Conservation (phyloP, 2,888 invertebrate genomes). For the Entomobrya multifasciata region DNA sequence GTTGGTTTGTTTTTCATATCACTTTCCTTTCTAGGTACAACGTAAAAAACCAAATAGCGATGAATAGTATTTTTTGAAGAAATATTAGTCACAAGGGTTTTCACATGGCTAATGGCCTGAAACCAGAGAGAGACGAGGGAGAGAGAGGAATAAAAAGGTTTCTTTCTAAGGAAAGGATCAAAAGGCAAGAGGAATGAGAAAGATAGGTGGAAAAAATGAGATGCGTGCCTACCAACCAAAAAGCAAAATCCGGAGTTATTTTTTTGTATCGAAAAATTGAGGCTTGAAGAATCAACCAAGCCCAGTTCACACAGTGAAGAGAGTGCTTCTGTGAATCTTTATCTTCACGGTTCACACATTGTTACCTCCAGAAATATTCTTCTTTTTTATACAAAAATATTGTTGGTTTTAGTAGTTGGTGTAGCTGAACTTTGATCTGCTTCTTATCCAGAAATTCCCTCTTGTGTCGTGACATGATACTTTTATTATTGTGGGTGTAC, state of each 20-base stretch:
- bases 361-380: background rate
- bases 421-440: conserved; percentile 19
- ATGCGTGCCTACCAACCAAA: too few relatives aligned
- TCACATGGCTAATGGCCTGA: conserved; percentile 35
- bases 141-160: too few relatives aligned
- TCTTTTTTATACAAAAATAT: background rate
- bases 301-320: conserved; percentile 27
- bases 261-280: too few relatives aligned
- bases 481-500: background rate
- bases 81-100: background rate
- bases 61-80: too few relatives aligned
- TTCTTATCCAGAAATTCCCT: background rate
- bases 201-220: background rate
- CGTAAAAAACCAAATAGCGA: too few relatives aligned
- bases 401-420: background rate
- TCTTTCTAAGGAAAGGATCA: background rate
- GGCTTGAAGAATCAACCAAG: background rate
- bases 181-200: background rate
- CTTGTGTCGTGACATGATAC: background rate
- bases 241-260: too few relatives aligned
- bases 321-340: background rate
- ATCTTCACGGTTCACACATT: background rate
- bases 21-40: too few relatives aligned
- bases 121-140: conserved; percentile 5
- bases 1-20: too few relatives aligned